Conservation (phyloP, 1,140 invertebrate genomes). For the Meloidogyne floridensis region DNA sequence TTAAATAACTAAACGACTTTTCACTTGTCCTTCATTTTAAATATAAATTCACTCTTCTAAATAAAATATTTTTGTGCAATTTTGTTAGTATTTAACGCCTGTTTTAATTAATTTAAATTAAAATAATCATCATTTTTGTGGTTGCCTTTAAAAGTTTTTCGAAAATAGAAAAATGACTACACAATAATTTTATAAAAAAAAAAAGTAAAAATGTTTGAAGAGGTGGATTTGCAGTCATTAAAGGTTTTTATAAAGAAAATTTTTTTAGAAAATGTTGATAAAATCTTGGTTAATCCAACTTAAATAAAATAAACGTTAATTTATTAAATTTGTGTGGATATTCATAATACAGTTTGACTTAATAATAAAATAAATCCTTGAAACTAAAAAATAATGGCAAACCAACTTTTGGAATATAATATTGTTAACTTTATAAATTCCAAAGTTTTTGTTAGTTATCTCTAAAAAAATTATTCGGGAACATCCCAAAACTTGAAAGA, state of each 20-base stretch:
- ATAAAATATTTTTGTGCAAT: constrained; percentile 2
- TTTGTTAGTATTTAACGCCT: neutral
- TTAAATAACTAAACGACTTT: neutral
- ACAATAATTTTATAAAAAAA: neutral
- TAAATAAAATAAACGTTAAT: no score
- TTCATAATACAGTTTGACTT: no score
- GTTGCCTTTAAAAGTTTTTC: neutral
- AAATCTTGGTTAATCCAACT: no score
- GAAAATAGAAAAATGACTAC: neutral
- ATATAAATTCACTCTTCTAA: neutral
- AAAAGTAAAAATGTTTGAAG: neutral
- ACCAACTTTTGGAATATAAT: no score
- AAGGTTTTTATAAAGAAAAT: neutral
- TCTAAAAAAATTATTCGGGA: no score
- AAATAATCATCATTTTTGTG: neutral
- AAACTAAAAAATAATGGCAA: no score
- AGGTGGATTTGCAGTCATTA: neutral
- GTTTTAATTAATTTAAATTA: neutral
- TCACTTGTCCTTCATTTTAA: neutral
- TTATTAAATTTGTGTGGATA: no score
- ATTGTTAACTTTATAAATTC: no score
- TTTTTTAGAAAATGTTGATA: no score
- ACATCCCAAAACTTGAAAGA: no score
- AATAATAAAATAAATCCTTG: no score
- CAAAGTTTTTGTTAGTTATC: no score